Evolutionary conservation across 1,140 invertebrate genomes (phyloP).

Genomic region (Mya arenaria): DNA sequence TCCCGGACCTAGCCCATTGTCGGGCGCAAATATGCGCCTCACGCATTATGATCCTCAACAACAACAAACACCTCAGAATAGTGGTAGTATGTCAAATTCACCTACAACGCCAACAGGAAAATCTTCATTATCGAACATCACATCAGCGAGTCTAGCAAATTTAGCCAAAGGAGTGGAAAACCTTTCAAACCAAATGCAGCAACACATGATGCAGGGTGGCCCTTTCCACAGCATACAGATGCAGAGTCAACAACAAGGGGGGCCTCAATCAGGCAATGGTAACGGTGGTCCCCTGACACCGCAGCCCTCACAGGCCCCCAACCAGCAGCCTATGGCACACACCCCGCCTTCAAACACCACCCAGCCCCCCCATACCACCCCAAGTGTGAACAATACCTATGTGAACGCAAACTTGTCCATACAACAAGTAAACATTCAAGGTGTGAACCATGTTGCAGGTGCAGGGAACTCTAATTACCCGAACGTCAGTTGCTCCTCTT

Average conservation of each 20-base stretch:
- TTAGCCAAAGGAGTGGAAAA: constrained; percentile 81
- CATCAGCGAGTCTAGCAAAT: constrained; percentile 79
- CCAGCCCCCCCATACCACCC: constrained; percentile 68
- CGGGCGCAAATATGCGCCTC: constrained; percentile 75
- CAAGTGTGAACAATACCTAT: constrained; percentile 83
- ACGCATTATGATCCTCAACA: constrained; percentile 75
- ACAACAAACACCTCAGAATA: constrained; percentile 57
- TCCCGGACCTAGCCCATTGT: constrained; percentile 68
- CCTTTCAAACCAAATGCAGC: constrained; percentile 80
- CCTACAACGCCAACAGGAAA: constrained; percentile 65
- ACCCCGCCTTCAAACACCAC: constrained; percentile 4
- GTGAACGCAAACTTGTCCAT: constrained; percentile 83
- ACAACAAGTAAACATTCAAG: constrained; percentile 83
- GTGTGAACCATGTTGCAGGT: constrained; percentile 71
- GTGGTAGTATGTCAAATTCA: constrained; percentile 60
- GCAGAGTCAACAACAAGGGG: constrained; percentile 71
- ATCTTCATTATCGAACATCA: constrained; percentile 79
- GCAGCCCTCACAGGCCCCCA: background rate
- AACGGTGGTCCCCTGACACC: background rate
- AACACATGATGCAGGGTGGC: constrained; percentile 81
- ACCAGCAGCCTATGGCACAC: background rate
- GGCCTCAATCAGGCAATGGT: constrained; percentile 48
- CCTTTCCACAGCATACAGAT: constrained; percentile 81
- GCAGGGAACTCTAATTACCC: constrained; percentile 61
- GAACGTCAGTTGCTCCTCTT: constrained; percentile 57